Evolutionary conservation across 2,113 vertebrate species (phyloP), one percentile per base, ranked within the genome.

Genomic region (Phyllostomus discolor): DNA sequence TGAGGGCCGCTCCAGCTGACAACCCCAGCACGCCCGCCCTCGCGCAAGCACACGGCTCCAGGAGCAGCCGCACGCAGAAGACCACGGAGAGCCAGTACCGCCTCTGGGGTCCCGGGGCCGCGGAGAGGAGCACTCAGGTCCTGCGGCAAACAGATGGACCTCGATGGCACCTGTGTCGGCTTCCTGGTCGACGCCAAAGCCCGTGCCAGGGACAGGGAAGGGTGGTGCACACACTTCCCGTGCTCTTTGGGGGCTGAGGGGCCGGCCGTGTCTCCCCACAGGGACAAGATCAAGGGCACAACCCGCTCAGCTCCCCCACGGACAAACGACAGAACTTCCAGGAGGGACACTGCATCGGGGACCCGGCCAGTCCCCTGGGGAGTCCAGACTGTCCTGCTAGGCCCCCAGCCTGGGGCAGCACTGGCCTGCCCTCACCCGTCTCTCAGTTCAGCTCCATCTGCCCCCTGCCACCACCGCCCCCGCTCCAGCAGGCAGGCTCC

Each of bases 401-500:
- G 64, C 64, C 11, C 10, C 35, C 66, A 19, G 7, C 38, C 86
- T 76, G 7, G 7, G 31, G 7, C 12, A 16, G 1, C 10, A 17
- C 41, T 41, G 28, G 12, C n/a, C 46, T 35, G 26, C 17, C 33
- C 50, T n/a, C 22, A 0, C 67, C 64, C 11, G 48, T 54, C 83
- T 43, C 8, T 9, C 35, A 11, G 22, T 10, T 24, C 41, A 52
- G 26, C 43, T 76, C 89, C 28, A 1, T 20, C 9, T 26, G 31
- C 41, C n/a, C 82, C 31, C 26, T 31, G 11, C 52, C 31, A 41
- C 38, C 43, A 4, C 8, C 15, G 4, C 9, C 2, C 78, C 38
- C 2, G 26, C n/a, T n/a, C n/a, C n/a, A 28, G 22, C 1, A 0
- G 41, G 17, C 7, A 14, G 4, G 14, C 28, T 2, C 0, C 1